Base-by-base conservation (phyloP, 2,797 vertebrate genomes). In the Pipistrellus kuhlii region DNA sequence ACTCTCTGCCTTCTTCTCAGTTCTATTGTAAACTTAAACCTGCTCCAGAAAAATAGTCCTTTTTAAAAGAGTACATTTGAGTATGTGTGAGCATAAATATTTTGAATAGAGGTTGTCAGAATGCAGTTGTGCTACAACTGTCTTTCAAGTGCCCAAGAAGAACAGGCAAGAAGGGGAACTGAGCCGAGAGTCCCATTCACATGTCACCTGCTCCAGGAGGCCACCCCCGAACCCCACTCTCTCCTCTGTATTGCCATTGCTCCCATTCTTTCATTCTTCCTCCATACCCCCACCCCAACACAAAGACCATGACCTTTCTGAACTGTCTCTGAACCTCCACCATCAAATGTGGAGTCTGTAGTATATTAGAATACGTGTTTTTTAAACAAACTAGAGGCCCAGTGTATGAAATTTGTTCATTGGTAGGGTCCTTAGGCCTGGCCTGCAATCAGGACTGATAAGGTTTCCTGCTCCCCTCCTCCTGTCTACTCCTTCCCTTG, bases 51-150 rank as follows among this genome's bases (percentile, higher is more conserved):
- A 51, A 68, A 68, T 32, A 66, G 5, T 82, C n/a, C 57, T 75
- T 64, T 35, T 15, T 10, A 59, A 82, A 55, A 87, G 53, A 73
- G 44, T 30, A 48, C 32, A 41, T 66, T 59, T 51, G 41, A 53
- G 7, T 17, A 51, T 46, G 27, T 68, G 25, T 76, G 51, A 55
- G 53, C 53, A 20, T 35, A 30, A 25, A 17, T 71, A 55, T 21
- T 82, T 97, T 78, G 66, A 77, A 38, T 83, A 25, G 59, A 85
- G 46, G 14, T 30, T 80, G n/a, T 66, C 62, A 91, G 71, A 51
- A 55, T 57, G 14, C 3, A 55, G 12, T 57, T 12, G n/a, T 30
- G 38, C 44, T 6, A 0, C 38, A 62, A 32, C 5, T 92, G 32
- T 35, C 89, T 86, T 38, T 66, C 69, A 32, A 78, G 62, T 23